These are phyloP conservation scores for Stomatorhinus walkeri DNA, from an alignment of 2,797 vertebrate species.

Conservation along the genomic window DNA sequence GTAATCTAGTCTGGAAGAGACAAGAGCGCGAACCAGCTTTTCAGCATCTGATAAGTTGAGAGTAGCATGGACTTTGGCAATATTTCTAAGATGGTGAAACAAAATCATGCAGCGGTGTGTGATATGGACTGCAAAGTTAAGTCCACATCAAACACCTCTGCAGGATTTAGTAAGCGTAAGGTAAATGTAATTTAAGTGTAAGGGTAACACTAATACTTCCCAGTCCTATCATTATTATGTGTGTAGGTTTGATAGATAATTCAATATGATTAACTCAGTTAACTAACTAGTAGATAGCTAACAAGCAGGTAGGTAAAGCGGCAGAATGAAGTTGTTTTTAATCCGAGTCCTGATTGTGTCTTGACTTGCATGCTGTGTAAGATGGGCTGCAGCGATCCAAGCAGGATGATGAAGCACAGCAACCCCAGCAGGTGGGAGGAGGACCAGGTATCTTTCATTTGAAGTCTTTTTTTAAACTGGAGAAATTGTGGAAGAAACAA, in stretches of 20 bases:
- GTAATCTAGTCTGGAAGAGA: no score
- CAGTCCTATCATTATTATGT: neutral
- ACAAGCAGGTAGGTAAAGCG: neutral
- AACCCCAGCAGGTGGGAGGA: slow-evolving; percentile 76
- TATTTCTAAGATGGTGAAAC: neutral
- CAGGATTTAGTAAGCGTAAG: neutral
- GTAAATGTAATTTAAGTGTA: neutral
- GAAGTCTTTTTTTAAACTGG: neutral
- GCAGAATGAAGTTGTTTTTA: neutral
- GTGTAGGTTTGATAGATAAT: neutral
- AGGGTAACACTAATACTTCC: neutral
- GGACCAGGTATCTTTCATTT: slow-evolving; percentile 45
- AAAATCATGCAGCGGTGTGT: neutral
- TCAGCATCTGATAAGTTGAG: neutral
- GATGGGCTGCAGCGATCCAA: slow-evolving; percentile 60
- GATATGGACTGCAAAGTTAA: neutral
- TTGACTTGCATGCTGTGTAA: slow-evolving; percentile 70
- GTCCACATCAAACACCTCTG: neutral
- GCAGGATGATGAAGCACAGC: slow-evolving; percentile 63
- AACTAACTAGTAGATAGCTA: neutral
- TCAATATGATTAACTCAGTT: neutral
- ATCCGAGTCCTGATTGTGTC: neutral
- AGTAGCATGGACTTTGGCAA: neutral
- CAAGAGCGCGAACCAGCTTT: neutral
- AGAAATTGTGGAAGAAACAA: neutral